Evolutionary conservation across 1,140 invertebrate species (phyloP).

Genomic region (Eciton burchellii): DNA sequence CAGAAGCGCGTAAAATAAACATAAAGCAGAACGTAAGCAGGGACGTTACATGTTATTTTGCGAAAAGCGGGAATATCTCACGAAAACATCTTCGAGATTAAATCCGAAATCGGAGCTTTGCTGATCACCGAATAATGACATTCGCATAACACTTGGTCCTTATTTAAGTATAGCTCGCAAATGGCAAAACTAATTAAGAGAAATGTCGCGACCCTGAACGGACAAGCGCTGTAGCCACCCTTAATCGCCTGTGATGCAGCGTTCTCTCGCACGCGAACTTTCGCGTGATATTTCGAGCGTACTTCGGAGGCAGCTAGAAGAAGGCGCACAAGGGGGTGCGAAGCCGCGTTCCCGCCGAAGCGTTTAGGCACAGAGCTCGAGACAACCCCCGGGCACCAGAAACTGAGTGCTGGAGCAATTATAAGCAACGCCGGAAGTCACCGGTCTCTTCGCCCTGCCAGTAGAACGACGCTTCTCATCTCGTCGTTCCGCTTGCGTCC

Average conservation of each 20-base stretch:
- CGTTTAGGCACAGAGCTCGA: conserved; percentile 74
- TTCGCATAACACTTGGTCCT: not conserved
- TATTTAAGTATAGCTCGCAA: not conserved
- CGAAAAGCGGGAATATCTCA: too few relatives aligned
- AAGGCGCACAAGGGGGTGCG: conserved; percentile 23
- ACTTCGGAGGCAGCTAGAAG: conserved; percentile 50
- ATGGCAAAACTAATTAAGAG: not conserved
- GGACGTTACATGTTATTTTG: not conserved
- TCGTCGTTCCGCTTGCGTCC: conserved; percentile 33
- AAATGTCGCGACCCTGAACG: not conserved
- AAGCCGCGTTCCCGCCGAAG: conserved; percentile 70
- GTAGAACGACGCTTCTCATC: conserved; percentile 20
- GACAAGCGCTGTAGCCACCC: not conserved
- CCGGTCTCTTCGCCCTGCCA: conserved; percentile 49
- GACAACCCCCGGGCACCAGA: conserved; percentile 67
- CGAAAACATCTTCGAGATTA: conserved; percentile 2
- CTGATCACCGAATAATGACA: not conserved
- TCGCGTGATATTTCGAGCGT: conserved; percentile 28
- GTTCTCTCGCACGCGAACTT: not conserved
- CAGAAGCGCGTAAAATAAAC: conserved; percentile 3
- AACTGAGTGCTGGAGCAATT: conserved; percentile 80
- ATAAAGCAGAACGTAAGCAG: not conserved
- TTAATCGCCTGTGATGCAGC: not conserved
- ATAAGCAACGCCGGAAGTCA: conserved; percentile 82
- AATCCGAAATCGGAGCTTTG: not conserved